Conservation (phyloP, 1,140 invertebrate genomes). For the Drosophila biarmipes region DNA sequence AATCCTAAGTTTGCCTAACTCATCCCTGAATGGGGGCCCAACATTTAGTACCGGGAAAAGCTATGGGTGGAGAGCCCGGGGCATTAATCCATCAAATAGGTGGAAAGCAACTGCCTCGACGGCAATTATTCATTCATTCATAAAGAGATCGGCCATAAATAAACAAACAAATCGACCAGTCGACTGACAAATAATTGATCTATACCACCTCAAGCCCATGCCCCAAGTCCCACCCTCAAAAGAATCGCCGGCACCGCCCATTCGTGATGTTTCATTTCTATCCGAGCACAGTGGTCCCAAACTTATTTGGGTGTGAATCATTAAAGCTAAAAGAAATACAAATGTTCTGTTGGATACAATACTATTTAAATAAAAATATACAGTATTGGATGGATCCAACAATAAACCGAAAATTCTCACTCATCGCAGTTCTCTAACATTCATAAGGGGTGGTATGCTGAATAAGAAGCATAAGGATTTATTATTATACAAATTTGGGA, state of each 20-base stretch:
- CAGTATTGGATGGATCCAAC: no score
- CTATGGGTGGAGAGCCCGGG: neutral
- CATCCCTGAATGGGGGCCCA: conserved; percentile 29
- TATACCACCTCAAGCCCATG: conserved; percentile 43
- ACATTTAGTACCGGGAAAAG: neutral
- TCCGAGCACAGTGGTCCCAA: conserved; percentile 12
- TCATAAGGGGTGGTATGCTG: no score
- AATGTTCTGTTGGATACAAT: no score
- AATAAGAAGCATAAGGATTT: no score
- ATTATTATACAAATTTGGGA: no score
- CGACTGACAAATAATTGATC: conserved; percentile 77
- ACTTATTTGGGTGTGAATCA: neutral
- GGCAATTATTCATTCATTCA: conserved; percentile 80
- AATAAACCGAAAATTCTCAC: no score
- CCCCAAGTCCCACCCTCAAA: conserved; percentile 13
- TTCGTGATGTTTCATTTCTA: neutral
- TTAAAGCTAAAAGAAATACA: no score
- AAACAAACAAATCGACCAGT: conserved; percentile 72
- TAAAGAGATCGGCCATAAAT: conserved; percentile 71
- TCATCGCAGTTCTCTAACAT: no score
- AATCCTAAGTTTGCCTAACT: conserved; percentile 60
- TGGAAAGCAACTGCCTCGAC: conserved; percentile 43
- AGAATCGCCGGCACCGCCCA: conserved; percentile 5
- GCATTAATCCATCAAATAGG: conserved; percentile 68
- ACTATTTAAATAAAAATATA: no score